These are phyloP conservation scores for Meiosimyza platycephala DNA, from an alignment of 2,888 invertebrate species.

Conservation along the genomic window DNA sequence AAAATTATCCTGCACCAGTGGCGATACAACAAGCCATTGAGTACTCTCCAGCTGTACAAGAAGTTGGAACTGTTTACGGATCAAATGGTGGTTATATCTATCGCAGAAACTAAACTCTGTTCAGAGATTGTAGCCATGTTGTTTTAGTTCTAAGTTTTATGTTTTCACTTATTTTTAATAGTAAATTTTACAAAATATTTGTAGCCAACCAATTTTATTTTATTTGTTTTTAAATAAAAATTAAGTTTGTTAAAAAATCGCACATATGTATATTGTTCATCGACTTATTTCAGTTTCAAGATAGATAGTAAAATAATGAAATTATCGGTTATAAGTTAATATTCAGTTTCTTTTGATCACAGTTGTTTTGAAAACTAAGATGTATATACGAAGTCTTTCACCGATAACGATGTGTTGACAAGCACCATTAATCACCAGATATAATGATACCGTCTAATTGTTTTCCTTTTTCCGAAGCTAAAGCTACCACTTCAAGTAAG, in stretches of 20 bases:
- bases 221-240: slow-evolving; percentile 9
- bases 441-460: too few relatives aligned
- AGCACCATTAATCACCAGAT: too few relatives aligned
- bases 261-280: too few relatives aligned
- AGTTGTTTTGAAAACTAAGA: too few relatives aligned
- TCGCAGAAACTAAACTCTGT: slow-evolving; percentile 43
- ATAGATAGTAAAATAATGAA: too few relatives aligned
- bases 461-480: too few relatives aligned
- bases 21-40: neutral
- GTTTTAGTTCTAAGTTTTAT: slow-evolving; percentile 24
- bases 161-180: slow-evolving; percentile 8
- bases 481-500: too few relatives aligned
- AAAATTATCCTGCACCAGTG: neutral
- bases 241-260: neutral
- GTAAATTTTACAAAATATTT: neutral
- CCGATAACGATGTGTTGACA: too few relatives aligned
- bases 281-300: too few relatives aligned
- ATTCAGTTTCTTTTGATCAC: too few relatives aligned
- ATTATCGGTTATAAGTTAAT: too few relatives aligned
- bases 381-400: too few relatives aligned
- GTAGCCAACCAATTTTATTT: neutral
- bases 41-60: slow-evolving; percentile 17
- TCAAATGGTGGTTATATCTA: slow-evolving; percentile 58
- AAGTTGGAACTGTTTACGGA: slow-evolving; percentile 52
- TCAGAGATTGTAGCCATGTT: slow-evolving; percentile 34